Base-by-base conservation (phyloP, 2,888 invertebrate genomes). In the Chymomyza procnemis region DNA sequence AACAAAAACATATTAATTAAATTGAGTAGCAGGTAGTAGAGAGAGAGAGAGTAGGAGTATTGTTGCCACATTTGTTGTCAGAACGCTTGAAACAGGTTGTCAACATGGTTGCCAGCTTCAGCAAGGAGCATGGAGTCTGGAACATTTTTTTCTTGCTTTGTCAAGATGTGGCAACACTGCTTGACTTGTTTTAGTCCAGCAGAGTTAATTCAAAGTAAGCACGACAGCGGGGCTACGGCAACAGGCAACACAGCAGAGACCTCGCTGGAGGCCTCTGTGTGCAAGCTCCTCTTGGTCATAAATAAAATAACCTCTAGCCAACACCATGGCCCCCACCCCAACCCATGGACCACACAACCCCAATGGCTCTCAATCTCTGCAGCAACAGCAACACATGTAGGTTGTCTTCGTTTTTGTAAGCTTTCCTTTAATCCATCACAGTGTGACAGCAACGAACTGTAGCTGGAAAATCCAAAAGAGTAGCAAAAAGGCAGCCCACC, bases 51-150 rank as follows among this genome's bases (percentile, higher is more conserved):
- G n/a, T n/a, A n/a, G n/a, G n/a, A n/a, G n/a, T n/a, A n/a, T 59
- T 64, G 64, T 48, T 52, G 22, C 71, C 74, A 80, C 76, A 72
- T 73, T 80, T 82, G 82, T 82, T 86, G 82, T 75, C 87, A 76
- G 74, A 81, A 71, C 68, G 64, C 87, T 82, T 61, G 73, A 86
- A 75, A 68, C 69, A 71, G 66, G 75, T 77, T 79, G 85, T 75
- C 83, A 70, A 73, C 71, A 76, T 72, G 61, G 57, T 58, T 54
- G 57, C 16, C 48, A 48, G 48, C 16, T 18, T 6, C n/a, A 6
- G 47, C n/a, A n/a, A n/a, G n/a, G n/a, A n/a, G n/a, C n/a, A n/a
- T n/a, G 16, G n/a, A 14, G 3, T n/a, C 47, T 16, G 16, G 6
- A 3, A 16, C 57, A 47, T 41, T 34, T 61, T 41, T 41, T 34